Percentiles rank a stretch among this genome's conserved stretches.
Conservation (phyloP, 2,888 invertebrate species). For the Mythimna loreyi region DNA sequence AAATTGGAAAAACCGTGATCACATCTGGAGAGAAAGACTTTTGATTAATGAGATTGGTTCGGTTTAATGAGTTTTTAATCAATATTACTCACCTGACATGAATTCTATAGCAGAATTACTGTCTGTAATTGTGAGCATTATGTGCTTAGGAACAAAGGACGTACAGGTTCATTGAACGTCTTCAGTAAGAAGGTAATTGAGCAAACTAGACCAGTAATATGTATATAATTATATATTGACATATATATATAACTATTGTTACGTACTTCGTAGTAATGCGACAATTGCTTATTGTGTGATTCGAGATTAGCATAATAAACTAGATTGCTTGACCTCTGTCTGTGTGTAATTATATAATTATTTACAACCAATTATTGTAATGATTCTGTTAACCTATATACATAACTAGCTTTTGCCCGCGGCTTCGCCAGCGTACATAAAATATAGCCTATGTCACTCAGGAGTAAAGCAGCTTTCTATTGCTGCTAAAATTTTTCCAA, state of each 20-base stretch:
- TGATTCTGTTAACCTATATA: neutral
- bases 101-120: conserved; percentile 23
- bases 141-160: conserved; percentile 37
- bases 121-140: conserved; percentile 5
- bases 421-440: too few species aligned
- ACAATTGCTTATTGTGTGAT: conserved; percentile 68
- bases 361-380: conserved; percentile 8
- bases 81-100: neutral
- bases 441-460: too few species aligned
- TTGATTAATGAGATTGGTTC: neutral
- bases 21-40: too few species aligned
- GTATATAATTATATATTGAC: neutral
- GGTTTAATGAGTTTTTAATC: neutral
- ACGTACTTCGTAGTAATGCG: conserved; percentile 52
- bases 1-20: too few species aligned
- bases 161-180: conserved; percentile 38
- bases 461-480: too few species aligned
- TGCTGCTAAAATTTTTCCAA: too few species aligned
- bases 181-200: conserved; percentile 46
- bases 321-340: conserved; percentile 60
- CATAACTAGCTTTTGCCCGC: too few species aligned
- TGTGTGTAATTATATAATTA: conserved; percentile 24
- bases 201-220: conserved; percentile 23
- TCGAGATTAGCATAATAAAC: conserved; percentile 68
- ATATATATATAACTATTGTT: conserved; percentile 22